Evolutionary conservation across 2,888 invertebrate species (phyloP), one percentile per base, ranked within the genome.

Genomic region (Andrena flavipes): DNA sequence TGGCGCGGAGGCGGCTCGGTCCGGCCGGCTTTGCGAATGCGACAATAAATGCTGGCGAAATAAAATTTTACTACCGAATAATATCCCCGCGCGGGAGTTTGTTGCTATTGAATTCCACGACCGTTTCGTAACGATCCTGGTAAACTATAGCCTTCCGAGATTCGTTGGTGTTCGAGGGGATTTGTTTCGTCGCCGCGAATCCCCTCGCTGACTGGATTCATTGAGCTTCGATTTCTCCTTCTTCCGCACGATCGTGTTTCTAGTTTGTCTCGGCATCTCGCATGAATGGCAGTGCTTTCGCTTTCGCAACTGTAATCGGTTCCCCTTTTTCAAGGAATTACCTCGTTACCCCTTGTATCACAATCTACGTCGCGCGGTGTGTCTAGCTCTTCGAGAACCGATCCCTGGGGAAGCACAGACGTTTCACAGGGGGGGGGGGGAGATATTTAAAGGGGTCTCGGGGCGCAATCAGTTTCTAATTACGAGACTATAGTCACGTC

Each of bases 21-120:
- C 6, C 65, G 65, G 77, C 68, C 77, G 85, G 90, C 87, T 88
- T 90, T 90, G 86, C 87, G 89, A 80, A 80, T 77, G 87, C 84
- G 83, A 88, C 91, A 90, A 93, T 92, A 93, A 93, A 93, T 93
- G 92, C 91, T 91, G 90, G 90, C 82, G 88, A 92, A 93, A 93
- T 93, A 93, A 93, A 93, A 93, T 93, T 93, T 93, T 93, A 93
- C 91, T 92, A 90, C 91, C 91, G 91, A 92, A 92, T 92, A 93
- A 93, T 93, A 92, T 85, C 91, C 42, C 42, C 90, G 83, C 85
- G 87, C 72, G 75, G 77, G 91, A 90, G 91, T 92, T 93, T 92
- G 92, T 91, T 91, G 90, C 92, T 93, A 93, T 93, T 93, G 93
- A 93, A 93, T 93, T 93, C 88, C 87, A 78, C 82, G 84, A 82